Percentiles rank a stretch among this genome's conserved stretches.
Conservation (phyloP, 2,797 vertebrate species). For the Chlorospingus semifuscus region DNA sequence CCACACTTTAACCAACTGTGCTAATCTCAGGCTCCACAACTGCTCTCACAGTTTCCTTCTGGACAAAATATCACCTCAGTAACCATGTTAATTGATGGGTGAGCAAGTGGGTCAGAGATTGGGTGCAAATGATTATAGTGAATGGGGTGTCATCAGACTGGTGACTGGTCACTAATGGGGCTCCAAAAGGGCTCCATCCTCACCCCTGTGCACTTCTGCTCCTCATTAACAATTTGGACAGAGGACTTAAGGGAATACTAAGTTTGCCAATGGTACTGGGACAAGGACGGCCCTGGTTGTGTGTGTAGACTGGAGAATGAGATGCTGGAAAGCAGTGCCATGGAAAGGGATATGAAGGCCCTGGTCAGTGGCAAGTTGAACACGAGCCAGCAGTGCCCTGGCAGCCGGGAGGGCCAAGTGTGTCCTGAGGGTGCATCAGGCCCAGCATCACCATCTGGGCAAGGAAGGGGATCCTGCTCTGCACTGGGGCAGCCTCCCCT, state of each 20-base stretch:
- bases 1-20: background rate
- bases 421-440: background rate
- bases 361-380: accelerated
- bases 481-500: background rate
- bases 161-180: accelerated
- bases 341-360: background rate
- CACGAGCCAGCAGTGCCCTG: background rate
- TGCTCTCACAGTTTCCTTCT: background rate
- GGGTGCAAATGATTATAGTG: background rate
- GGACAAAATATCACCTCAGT: background rate
- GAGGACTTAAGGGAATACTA: background rate
- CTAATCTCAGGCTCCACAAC: background rate
- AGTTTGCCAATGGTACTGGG: background rate
- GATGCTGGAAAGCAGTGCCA: accelerated
- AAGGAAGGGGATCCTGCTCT: background rate
- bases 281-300: background rate
- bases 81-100: accelerated
- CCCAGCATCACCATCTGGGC: accelerated
- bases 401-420: accelerated
- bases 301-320: background rate
- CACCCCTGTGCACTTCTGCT: background rate
- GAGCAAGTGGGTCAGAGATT: background rate
- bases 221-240: background rate
- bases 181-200: background rate
- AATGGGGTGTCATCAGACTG: background rate